Conservation (phyloP, 2,113 vertebrate species). For the Uria aalge region DNA sequence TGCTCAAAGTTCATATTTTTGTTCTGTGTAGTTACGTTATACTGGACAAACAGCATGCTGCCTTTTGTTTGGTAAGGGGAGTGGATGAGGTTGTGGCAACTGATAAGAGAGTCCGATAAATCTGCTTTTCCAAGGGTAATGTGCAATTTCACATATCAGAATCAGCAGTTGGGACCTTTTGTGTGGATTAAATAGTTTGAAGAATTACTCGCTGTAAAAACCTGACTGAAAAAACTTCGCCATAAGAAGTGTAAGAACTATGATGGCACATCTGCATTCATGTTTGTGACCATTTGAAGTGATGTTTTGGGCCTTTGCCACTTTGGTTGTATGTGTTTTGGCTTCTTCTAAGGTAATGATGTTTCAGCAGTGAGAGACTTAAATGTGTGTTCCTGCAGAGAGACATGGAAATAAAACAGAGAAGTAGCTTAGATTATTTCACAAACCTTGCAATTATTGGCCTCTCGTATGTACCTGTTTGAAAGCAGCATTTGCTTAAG, state of each 20-base stretch:
- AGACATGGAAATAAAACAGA: background rate
- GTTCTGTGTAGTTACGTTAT: background rate
- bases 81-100: background rate
- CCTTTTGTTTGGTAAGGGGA: background rate
- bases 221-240: background rate
- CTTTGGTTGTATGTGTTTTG: background rate
- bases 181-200: background rate
- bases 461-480: background rate
- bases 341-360: background rate
- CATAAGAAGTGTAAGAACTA: background rate
- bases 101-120: background rate
- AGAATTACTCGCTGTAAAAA: background rate
- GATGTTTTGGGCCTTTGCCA: background rate
- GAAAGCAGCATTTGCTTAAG: background rate
- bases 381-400: background rate
- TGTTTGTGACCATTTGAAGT: background rate
- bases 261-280: background rate
- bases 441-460: background rate
- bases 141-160: background rate
- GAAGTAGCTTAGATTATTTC: background rate
- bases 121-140: background rate
- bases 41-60: background rate
- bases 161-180: background rate
- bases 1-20: background rate
- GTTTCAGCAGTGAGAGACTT: background rate